Evolutionary conservation across 2,797 vertebrate genomes (phyloP).

Genomic region (Selene dorsalis): DNA sequence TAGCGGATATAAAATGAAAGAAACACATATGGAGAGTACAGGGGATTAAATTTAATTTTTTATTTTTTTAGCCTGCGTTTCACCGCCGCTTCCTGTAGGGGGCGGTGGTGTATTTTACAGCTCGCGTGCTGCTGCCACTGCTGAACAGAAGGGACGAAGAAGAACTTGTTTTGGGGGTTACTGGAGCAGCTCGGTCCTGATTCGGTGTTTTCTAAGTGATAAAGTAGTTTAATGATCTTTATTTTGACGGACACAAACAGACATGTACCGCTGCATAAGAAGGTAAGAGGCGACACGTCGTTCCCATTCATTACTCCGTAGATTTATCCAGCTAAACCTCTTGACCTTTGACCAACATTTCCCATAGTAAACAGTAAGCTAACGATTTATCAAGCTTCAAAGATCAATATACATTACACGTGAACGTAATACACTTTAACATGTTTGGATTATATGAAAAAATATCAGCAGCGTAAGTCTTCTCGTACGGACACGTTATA

Average conservation of each 20-base stretch:
- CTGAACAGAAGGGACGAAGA: not conserved
- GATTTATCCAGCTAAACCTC: not conserved
- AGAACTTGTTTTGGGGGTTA: not conserved
- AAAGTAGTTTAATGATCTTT: not conserved
- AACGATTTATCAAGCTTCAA: not conserved
- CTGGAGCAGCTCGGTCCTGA: not conserved
- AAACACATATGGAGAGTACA: not conserved
- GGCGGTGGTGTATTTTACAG: not conserved
- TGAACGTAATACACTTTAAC: no score
- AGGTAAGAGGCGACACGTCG: conserved; percentile 65
- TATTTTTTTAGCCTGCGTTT: fast-evolving
- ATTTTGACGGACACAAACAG: not conserved
- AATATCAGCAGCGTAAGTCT: no score
- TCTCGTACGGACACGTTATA: no score
- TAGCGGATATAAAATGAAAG: not conserved
- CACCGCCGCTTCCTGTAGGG: not conserved
- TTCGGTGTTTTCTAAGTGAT: not conserved
- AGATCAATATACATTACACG: no score
- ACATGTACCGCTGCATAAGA: conserved; percentile 73
- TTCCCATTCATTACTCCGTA: not conserved
- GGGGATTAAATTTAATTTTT: not conserved
- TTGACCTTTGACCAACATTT: conserved; percentile 73
- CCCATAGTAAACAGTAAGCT: not conserved
- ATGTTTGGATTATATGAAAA: not conserved
- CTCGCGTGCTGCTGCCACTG: no score